Percentiles rank a stretch among this genome's conserved stretches.
Evolutionary conservation across 2,113 vertebrate genomes (phyloP).

Genomic region (Thamnaconus septentrionalis): DNA sequence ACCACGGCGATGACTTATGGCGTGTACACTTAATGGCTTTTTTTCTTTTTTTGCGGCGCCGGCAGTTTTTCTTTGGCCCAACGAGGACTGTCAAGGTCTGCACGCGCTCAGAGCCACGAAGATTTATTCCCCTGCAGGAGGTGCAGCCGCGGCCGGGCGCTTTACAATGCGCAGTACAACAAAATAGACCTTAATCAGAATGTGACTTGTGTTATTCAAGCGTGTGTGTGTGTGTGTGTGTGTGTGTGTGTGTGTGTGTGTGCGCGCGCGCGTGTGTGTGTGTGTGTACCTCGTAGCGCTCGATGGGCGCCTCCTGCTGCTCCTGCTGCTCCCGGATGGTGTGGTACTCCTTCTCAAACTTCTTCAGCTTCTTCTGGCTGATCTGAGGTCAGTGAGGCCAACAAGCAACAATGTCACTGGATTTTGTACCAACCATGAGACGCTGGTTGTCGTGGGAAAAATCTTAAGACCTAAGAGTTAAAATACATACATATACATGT

Average conservation of each 20-base stretch:
- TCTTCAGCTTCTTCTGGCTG: constrained; percentile 98
- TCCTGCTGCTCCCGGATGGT: constrained; percentile 95
- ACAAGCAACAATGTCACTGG: no score
- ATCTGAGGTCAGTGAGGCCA: constrained; percentile 75
- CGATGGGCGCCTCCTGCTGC: constrained; percentile 95
- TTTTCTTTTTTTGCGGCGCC: not conserved
- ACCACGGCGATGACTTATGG: constrained; percentile 20
- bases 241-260: not conserved
- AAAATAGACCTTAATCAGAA: no score
- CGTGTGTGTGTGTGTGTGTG: not conserved
- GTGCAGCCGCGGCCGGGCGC: no score
- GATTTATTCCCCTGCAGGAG: not conserved
- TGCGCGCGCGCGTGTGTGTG: not conserved
- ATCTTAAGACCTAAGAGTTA: no score
- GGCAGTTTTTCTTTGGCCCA: constrained; percentile 22
- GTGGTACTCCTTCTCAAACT: constrained; percentile 96
- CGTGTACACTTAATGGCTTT: constrained; percentile 26
- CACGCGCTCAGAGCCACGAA: not conserved
- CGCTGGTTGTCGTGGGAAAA: no score
- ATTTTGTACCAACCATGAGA: no score
- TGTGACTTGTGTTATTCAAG: not conserved
- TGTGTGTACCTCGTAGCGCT: constrained; percentile 88
- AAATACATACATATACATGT: no score
- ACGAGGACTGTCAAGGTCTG: constrained; percentile 26
- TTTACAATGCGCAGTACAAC: no score